A percentile compares a stretch with the other conserved stretches of the same genome.
These are phyloP conservation scores for Anguilla rostrata DNA, from an alignment of 2,113 vertebrate species.

Conservation along the genomic window DNA sequence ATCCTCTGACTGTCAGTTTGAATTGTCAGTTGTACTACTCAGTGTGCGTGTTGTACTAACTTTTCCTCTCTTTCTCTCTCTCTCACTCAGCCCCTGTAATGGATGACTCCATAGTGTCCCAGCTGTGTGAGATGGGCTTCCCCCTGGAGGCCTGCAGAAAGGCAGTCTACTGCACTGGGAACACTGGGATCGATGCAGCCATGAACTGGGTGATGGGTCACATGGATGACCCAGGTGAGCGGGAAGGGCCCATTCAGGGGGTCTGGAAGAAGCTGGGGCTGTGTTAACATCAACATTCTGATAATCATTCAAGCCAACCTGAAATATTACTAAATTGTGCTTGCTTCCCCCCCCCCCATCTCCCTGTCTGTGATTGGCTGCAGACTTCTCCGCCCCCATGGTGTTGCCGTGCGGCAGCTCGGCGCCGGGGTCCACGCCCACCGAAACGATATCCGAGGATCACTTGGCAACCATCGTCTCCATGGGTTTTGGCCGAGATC, in stretches of 20 bases:
- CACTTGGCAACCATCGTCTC: constrained; percentile 94
- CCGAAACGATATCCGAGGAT: constrained; percentile 86
- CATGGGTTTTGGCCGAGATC: constrained; percentile 97
- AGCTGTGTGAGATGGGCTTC: constrained; percentile 97
- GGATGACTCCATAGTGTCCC: constrained; percentile 91
- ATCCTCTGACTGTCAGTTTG: no score
- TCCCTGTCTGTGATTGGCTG: constrained; percentile 38
- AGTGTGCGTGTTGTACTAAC: neutral
- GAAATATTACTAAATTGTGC: neutral
- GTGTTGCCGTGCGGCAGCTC: constrained; percentile 89
- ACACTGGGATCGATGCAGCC: constrained; percentile 91
- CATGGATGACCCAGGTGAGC: constrained; percentile 94
- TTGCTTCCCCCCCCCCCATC: neutral
- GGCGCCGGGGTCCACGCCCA: constrained; percentile 74
- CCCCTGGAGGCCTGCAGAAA: constrained; percentile 95
- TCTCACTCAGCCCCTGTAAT: constrained; percentile 84
- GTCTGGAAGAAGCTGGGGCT: neutral
- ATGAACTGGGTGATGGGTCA: constrained; percentile 99
- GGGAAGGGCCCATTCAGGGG: neutral
- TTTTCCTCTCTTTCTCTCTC: neutral
- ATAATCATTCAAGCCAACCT: neutral
- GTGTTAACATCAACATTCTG: neutral
- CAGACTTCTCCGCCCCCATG: constrained; percentile 92
- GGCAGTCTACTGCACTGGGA: constrained; percentile 95
- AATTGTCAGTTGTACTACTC: no score